A percentile compares a stretch with the other conserved stretches of the same genome.
These are phyloP conservation scores for Pelecanus crispus DNA, from an alignment of 2,113 vertebrate species.

Conservation along the genomic window DNA sequence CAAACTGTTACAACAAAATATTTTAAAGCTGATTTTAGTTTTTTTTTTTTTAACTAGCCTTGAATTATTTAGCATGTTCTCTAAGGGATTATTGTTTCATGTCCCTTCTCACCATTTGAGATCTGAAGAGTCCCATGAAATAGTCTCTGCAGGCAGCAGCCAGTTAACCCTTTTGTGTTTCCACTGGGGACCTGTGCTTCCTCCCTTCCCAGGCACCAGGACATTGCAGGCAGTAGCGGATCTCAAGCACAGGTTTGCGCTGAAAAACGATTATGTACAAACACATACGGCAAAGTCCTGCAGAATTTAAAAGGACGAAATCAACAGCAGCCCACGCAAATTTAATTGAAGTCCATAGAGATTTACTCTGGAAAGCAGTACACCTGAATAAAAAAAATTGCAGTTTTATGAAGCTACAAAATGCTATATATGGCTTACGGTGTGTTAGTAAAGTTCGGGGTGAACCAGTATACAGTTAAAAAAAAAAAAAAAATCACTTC, in stretches of 20 bases:
- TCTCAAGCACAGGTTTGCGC: not conserved
- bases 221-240: not conserved
- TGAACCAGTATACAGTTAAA: not conserved
- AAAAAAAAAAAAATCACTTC: not conserved
- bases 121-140: not conserved
- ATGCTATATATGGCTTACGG: not conserved
- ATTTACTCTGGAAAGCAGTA: not conserved
- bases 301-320: not conserved
- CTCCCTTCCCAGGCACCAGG: not conserved
- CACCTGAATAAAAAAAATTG: not conserved
- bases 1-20: not conserved
- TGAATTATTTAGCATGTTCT: not conserved
- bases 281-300: not conserved
- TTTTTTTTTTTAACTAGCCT: not conserved
- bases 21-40: not conserved
- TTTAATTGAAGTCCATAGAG: not conserved
- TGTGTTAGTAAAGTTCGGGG: not conserved
- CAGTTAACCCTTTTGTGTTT: not conserved
- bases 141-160: not conserved
- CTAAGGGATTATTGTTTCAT: not conserved
- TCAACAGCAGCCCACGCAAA: not conserved
- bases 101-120: not conserved
- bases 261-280: not conserved
- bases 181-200: not conserved
- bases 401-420: not conserved